Percentiles rank a stretch among this genome's conserved stretches.
Evolutionary conservation across 2,797 vertebrate species (phyloP).

Genomic region (Myotis findleyi): DNA sequence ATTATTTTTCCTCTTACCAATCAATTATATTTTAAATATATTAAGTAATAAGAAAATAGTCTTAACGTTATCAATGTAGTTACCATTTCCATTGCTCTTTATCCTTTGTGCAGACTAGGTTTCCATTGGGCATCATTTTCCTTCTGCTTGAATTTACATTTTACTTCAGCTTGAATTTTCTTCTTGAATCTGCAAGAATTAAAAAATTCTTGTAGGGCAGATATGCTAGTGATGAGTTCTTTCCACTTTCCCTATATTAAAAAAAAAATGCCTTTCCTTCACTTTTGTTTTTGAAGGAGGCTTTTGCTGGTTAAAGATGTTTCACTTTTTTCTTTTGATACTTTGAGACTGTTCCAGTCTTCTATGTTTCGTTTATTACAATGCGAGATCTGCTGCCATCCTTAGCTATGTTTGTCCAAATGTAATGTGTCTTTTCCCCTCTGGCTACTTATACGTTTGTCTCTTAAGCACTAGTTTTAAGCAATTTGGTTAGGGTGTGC

Average conservation of each 20-base stretch:
- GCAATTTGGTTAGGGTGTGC: background rate
- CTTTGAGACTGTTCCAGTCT: background rate
- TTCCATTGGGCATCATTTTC: background rate
- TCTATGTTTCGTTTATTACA: background rate
- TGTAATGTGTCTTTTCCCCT: background rate
- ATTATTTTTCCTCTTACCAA: background rate
- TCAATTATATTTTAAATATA: constrained; percentile 8
- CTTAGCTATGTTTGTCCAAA: background rate
- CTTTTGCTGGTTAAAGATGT: background rate
- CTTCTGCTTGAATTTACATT: background rate
- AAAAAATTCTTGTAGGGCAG: background rate
- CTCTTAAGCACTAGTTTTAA: constrained; percentile 21
- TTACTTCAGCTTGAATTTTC: background rate
- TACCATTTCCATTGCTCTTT: background rate
- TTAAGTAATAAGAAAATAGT: background rate
- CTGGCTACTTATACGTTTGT: background rate
- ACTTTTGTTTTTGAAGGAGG: background rate
- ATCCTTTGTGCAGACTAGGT: background rate
- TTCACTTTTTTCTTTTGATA: background rate
- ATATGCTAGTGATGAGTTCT: background rate
- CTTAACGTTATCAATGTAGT: background rate
- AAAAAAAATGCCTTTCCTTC: background rate
- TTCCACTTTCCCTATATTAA: background rate
- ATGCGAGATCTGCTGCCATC: background rate
- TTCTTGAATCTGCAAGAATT: background rate